phyloP scores from a whole-genome alignment of 1,140 invertebrate genomes.

The Drosophila rhopaloa region DNA sequence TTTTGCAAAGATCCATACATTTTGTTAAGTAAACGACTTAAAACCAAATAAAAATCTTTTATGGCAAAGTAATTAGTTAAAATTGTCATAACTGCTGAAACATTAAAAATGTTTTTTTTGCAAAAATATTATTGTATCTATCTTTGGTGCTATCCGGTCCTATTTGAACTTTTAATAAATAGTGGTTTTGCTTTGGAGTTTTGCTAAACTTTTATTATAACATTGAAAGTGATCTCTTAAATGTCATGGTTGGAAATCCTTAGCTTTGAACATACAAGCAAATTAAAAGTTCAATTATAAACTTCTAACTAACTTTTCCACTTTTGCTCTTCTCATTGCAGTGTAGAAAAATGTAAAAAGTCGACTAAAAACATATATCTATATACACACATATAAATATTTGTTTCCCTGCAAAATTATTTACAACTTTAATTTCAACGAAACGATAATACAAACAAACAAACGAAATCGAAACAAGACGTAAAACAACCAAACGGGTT shows the following conservation, averaged over 20 bases:
- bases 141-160: too few species aligned
- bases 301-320: slow-evolving; percentile 4
- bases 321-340: slow-evolving; percentile 60
- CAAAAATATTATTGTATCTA: too few species aligned
- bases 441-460: slow-evolving; percentile 44
- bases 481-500: slow-evolving; percentile 54
- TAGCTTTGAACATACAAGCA: background rate
- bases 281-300: background rate
- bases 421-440: slow-evolving; percentile 75
- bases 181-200: too few species aligned
- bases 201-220: too few species aligned
- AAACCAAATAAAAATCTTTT: too few species aligned
- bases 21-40: too few species aligned
- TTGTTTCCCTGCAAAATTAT: slow-evolving; percentile 78
- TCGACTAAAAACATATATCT: slow-evolving; percentile 72
- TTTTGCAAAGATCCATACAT: too few species aligned
- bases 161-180: too few species aligned
- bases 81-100: too few species aligned
- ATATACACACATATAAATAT: slow-evolving; percentile 67
- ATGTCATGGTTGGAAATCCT: background rate
- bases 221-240: too few species aligned
- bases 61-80: too few species aligned
- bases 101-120: too few species aligned
- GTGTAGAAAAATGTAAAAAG: slow-evolving; percentile 84
- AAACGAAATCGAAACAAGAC: slow-evolving; percentile 45